phyloP scores from a whole-genome alignment of 2,888 invertebrate genomes.

The Epistrophella euchroma region DNA sequence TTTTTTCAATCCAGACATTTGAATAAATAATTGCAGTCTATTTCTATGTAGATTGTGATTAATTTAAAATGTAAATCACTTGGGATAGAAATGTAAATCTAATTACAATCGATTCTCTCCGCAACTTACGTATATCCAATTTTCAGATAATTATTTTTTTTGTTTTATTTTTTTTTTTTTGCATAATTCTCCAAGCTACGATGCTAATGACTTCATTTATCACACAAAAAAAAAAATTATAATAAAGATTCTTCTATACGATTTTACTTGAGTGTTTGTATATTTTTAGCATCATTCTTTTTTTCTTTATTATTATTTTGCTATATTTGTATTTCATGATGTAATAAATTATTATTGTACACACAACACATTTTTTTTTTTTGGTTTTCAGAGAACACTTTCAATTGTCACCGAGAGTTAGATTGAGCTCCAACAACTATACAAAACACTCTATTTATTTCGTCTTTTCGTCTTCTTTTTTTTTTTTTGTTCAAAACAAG shows the following conservation, averaged over 20 bases:
- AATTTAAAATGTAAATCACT: slow-evolving; percentile 35
- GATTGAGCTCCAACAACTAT: slow-evolving; percentile 12
- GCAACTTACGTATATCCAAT: slow-evolving; percentile 35
- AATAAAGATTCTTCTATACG: slow-evolving; percentile 30
- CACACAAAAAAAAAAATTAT: slow-evolving; percentile 32
- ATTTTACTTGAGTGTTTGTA: slow-evolving; percentile 8
- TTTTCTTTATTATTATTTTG: not conserved
- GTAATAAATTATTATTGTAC: slow-evolving; percentile 54
- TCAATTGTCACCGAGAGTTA: slow-evolving; percentile 2
- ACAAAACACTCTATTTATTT: slow-evolving; percentile 22
- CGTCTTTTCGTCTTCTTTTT: not conserved
- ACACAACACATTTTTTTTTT: slow-evolving; percentile 16
- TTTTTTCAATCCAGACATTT: slow-evolving; percentile 8
- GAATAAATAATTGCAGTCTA: slow-evolving; percentile 32
- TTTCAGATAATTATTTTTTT: slow-evolving; percentile 35
- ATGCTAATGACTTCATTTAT: slow-evolving; percentile 64
- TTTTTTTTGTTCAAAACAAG: slow-evolving; percentile 8
- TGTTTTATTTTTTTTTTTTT: not conserved
- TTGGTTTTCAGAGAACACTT: slow-evolving; percentile 4
- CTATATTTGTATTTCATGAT: slow-evolving; percentile 50
- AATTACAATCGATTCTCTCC: slow-evolving; percentile 36
- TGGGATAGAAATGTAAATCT: slow-evolving; percentile 38
- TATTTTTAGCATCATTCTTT: slow-evolving; percentile 63
- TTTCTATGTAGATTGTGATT: slow-evolving; percentile 8
- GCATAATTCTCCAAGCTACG: slow-evolving; percentile 36